Evolutionary conservation across 2,113 vertebrate species (phyloP), one percentile per base, ranked within the genome.

Genomic region (Tringa solitaria): DNA sequence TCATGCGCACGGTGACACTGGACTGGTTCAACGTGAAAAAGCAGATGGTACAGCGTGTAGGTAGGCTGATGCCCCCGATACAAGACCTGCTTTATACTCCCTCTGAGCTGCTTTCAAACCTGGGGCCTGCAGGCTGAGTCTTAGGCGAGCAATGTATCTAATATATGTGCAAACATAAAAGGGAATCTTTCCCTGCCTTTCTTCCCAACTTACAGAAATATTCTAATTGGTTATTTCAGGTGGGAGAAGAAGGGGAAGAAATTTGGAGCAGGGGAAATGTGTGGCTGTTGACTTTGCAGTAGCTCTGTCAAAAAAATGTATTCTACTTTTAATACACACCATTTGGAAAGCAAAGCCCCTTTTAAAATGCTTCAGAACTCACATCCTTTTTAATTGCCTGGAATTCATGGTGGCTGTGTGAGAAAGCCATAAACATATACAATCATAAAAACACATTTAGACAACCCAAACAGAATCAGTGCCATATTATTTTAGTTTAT

Each of bases 401-500:
- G 97, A 97, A 98, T 98, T 98, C 97, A 98, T 97, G 96, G 96
- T 95, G 95, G 97, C 97, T 96, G 88, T 95, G 96, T 95, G 95
- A 96, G 95, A 96, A 97, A 97, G 96, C 97, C 90, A 97, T 98
- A 98, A 98, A 98, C 97, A 97, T 96, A 98, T 94, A 96, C 96
- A 97, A 98, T 97, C 97, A 97, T 98, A 98, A 98, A 98, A 98
- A 96, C 95, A 95, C 97, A 96, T 97, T 98, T 97, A 97, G 98
- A 98, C 97, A 97, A 97, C 97, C 93, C 92, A 97, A 97, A 97
- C 98, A 98, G 96, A 98, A 98, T 98, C 98, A 96, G 97, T 98
- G 98, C 97, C 95, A 82, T 97, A 98, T 98, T 98, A 98, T 98
- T 98, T 97, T 98, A 97, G 96, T 98, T 98, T 98, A 98, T 98